Evolutionary conservation across 2,888 invertebrate genomes (phyloP).

Genomic region (Meteorus colon): DNA sequence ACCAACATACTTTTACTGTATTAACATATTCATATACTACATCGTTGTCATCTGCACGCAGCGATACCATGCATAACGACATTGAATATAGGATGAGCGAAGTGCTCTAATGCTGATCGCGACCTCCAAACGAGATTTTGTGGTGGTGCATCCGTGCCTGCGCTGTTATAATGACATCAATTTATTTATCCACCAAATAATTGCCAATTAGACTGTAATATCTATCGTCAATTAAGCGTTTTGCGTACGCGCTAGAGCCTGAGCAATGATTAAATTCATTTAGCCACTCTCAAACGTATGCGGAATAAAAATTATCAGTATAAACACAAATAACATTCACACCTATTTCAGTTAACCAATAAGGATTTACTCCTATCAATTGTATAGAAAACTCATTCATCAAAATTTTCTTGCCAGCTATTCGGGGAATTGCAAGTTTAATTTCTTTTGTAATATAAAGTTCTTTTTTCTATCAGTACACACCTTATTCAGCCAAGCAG

Average conservation of each 20-base stretch:
- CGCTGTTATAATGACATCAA: slow-evolving; percentile 32
- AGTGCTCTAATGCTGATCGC: slow-evolving; percentile 29
- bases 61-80: slow-evolving; percentile 6
- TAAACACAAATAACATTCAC: neutral
- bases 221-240: slow-evolving; percentile 35
- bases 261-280: slow-evolving; percentile 25
- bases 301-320: neutral
- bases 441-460: too few species aligned
- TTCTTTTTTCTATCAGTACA: slow-evolving; percentile 42
- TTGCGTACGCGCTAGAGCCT: slow-evolving; percentile 7
- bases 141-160: slow-evolving; percentile 1
- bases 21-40: neutral
- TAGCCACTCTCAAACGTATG: neutral
- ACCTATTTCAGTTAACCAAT: too few species aligned
- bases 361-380: too few species aligned
- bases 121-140: slow-evolving; percentile 30
- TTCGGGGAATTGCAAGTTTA: too few species aligned
- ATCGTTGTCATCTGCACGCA: neutral
- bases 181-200: slow-evolving; percentile 36
- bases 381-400: too few species aligned
- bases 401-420: too few species aligned
- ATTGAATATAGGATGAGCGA: slow-evolving; percentile 7
- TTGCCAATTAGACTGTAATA: slow-evolving; percentile 38
- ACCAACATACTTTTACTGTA: slow-evolving; percentile 1
- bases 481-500: slow-evolving; percentile 71